These are phyloP conservation scores for Schizotus pectinicornis DNA, from an alignment of 2,888 invertebrate species.

Conservation along the genomic window DNA sequence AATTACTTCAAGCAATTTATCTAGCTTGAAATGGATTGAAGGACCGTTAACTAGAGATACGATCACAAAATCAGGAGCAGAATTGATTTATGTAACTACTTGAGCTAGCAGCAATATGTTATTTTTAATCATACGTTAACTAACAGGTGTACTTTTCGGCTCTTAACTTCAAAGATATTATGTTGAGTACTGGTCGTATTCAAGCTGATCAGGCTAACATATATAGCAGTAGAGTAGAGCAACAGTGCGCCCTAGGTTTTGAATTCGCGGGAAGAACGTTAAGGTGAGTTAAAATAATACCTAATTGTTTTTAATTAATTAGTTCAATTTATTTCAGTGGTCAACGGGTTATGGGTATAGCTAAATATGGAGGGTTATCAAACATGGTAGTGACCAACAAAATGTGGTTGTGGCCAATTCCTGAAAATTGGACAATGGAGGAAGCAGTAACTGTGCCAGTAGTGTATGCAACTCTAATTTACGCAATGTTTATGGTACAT, in stretches of 20 bases:
- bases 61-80: slow-evolving; percentile 11
- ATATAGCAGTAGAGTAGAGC: slow-evolving; percentile 60
- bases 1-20: slow-evolving; percentile 83
- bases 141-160: slow-evolving; percentile 68
- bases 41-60: slow-evolving; percentile 58
- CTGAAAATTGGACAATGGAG: slow-evolving; percentile 62
- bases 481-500: slow-evolving; percentile 41
- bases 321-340: no score
- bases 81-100: slow-evolving; percentile 34
- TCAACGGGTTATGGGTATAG: slow-evolving; percentile 58
- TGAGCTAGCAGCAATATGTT: no score
- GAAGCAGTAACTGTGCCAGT: slow-evolving; percentile 69
- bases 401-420: slow-evolving; percentile 60
- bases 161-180: slow-evolving; percentile 93
- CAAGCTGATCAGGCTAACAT: slow-evolving; percentile 80
- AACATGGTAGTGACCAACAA: slow-evolving; percentile 61
- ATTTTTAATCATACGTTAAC: no score
- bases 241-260: slow-evolving; percentile 73
- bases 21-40: slow-evolving; percentile 82
- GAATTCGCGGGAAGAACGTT: slow-evolving; percentile 66
- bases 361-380: slow-evolving; percentile 62
- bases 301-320: no score
- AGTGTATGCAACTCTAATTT: slow-evolving; percentile 61
- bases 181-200: slow-evolving; percentile 91
- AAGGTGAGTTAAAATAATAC: slow-evolving; percentile 26